Evolutionary conservation across 1,140 invertebrate genomes (phyloP).

Genomic region (Nomia melanderi): DNA sequence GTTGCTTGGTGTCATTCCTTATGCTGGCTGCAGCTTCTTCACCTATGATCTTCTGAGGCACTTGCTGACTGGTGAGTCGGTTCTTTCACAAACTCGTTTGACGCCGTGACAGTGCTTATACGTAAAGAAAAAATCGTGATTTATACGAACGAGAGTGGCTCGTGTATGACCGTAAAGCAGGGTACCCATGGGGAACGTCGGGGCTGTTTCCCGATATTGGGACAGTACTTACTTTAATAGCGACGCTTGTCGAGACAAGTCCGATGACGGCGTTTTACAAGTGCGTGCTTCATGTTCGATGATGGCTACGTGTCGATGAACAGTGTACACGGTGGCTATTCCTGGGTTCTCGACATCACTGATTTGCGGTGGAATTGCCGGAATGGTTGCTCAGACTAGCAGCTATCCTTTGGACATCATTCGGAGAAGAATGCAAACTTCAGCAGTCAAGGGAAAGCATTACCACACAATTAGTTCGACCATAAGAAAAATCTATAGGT

Average conservation of each 20-base stretch:
- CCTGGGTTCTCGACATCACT: slow-evolving; percentile 83
- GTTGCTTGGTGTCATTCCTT: slow-evolving; percentile 96
- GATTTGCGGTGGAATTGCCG: slow-evolving; percentile 94
- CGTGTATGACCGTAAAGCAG: slow-evolving; percentile 62
- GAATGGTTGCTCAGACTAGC: slow-evolving; percentile 95
- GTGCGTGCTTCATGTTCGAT: slow-evolving; percentile 75
- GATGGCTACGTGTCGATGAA: slow-evolving; percentile 75
- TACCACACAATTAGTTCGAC: slow-evolving; percentile 86
- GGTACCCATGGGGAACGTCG: slow-evolving; percentile 66
- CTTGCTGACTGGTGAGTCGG: slow-evolving; percentile 86
- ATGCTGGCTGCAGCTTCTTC: slow-evolving; percentile 98
- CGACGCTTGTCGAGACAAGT: slow-evolving; percentile 68
- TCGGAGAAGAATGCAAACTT: slow-evolving; percentile 92
- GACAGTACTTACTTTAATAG: slow-evolving; percentile 71
- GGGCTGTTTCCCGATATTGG: slow-evolving; percentile 70
- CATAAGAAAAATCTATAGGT: slow-evolving; percentile 84
- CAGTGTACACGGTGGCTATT: slow-evolving; percentile 75
- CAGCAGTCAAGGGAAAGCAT: slow-evolving; percentile 83
- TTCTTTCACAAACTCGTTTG: slow-evolving; percentile 40
- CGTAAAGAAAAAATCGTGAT: slow-evolving; percentile 46
- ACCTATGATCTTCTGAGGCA: slow-evolving; percentile 97
- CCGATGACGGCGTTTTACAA: slow-evolving; percentile 71
- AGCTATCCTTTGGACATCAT: slow-evolving; percentile 98
- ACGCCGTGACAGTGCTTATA: slow-evolving; percentile 53
- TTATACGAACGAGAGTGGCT: slow-evolving; percentile 61